Percentiles rank a stretch among this genome's conserved stretches.
Conservation (phyloP, 2,113 vertebrate species). For the Pontoporia blainvillei region DNA sequence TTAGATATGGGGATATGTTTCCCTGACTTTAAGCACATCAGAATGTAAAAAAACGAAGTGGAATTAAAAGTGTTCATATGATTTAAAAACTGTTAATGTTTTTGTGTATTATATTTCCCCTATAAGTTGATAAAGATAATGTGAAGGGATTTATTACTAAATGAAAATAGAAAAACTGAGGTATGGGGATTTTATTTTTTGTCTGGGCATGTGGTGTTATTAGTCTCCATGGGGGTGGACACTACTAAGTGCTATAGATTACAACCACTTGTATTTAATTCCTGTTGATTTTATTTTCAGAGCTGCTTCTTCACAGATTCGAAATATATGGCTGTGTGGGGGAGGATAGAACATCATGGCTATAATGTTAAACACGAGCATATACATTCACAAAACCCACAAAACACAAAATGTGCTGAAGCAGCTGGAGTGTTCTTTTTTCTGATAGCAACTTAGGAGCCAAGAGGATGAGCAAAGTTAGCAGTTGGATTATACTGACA, state of each 20-base stretch:
- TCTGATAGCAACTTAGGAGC: neutral
- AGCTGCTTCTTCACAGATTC: slow-evolving; percentile 45
- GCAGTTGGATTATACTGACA: slow-evolving; percentile 1
- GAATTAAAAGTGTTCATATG: neutral
- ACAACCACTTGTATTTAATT: slow-evolving; percentile 45
- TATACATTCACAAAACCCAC: neutral
- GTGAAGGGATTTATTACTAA: neutral
- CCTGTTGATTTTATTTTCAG: slow-evolving; percentile 45
- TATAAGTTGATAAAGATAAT: neutral
- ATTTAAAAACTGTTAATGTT: neutral
- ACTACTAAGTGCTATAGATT: slow-evolving; percentile 23
- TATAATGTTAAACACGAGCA: neutral
- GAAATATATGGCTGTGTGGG: slow-evolving; percentile 27
- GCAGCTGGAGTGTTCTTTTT: slow-evolving; percentile 44
- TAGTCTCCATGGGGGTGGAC: neutral
- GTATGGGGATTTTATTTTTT: neutral
- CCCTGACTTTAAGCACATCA: neutral
- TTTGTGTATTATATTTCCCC: neutral
- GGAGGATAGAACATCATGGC: neutral
- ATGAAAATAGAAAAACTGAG: neutral
- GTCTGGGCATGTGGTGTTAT: neutral
- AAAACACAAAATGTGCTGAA: slow-evolving; percentile 6
- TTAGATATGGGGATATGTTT: neutral
- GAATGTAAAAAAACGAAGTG: neutral
- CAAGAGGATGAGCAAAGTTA: slow-evolving; percentile 13